phyloP scores from a whole-genome alignment of 2,113 vertebrate genomes.

The Cryptotis parvus region DNA sequence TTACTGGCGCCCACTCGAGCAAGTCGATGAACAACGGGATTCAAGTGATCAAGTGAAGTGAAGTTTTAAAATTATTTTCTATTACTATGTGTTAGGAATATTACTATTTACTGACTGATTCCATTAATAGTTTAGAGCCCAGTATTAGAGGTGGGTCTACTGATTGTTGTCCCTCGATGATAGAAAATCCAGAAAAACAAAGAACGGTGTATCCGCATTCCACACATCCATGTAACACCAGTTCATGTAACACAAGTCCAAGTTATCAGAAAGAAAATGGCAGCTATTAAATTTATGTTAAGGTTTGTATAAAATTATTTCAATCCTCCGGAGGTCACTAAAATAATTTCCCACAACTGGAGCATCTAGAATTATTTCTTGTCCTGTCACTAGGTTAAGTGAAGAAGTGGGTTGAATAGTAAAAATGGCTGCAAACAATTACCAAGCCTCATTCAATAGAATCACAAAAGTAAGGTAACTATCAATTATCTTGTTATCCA shows the following conservation, averaged over 20 bases:
- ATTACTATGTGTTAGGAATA: background rate
- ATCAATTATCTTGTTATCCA: slow-evolving; percentile 61
- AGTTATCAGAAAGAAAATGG: background rate
- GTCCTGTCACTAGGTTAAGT: slow-evolving; percentile 59
- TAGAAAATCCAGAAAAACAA: background rate
- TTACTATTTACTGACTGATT: fast-evolving
- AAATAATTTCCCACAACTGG: slow-evolving; percentile 20
- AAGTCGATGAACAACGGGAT: no score
- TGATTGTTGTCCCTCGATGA: background rate
- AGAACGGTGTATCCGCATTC: background rate
- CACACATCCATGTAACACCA: background rate
- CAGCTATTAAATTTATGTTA: background rate
- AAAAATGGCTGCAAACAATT: slow-evolving; percentile 61
- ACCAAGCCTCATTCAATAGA: slow-evolving; percentile 75
- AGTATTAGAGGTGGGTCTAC: background rate
- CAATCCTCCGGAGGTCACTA: background rate
- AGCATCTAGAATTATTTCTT: slow-evolving; percentile 65
- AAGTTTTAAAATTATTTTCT: background rate
- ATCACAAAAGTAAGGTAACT: slow-evolving; percentile 77
- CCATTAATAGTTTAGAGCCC: background rate
- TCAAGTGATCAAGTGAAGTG: no score
- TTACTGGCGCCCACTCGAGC: no score
- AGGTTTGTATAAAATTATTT: background rate
- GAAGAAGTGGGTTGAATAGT: slow-evolving; percentile 73
- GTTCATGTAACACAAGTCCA: background rate